phyloP scores from a whole-genome alignment of 2,797 vertebrate genomes.

The Vipera ursinii region DNA sequence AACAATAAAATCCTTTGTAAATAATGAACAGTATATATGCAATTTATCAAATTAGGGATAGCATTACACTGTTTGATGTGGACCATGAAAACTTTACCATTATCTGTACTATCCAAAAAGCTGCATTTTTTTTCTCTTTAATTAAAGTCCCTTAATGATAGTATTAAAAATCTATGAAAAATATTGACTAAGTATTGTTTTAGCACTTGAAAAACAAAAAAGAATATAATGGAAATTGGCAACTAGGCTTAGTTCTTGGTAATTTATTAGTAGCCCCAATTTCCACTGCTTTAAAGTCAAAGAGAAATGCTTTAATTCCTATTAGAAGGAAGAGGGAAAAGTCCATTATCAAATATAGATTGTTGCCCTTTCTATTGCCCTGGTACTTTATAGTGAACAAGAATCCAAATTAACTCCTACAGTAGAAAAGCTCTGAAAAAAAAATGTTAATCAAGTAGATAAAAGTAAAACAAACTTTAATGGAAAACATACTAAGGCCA shows the following conservation, averaged over 20 bases:
- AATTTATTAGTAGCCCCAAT: accelerated
- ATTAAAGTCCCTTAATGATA: neutral
- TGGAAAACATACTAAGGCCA: neutral
- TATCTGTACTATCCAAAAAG: slow-evolving; percentile 6
- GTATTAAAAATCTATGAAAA: neutral
- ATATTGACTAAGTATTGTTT: neutral
- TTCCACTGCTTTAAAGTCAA: neutral
- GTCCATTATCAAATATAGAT: slow-evolving; percentile 47
- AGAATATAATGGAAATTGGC: neutral
- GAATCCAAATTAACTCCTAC: neutral
- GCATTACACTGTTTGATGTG: slow-evolving; percentile 4
- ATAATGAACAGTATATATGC: slow-evolving; percentile 33
- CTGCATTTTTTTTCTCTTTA: neutral
- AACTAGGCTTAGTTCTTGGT: accelerated
- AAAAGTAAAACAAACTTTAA: neutral
- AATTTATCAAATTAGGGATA: slow-evolving; percentile 28
- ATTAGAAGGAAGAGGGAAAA: slow-evolving; percentile 44
- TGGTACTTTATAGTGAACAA: neutral
- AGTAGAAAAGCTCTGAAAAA: neutral
- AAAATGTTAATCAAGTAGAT: neutral
- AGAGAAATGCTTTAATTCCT: neutral
- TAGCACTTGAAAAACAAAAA: neutral
- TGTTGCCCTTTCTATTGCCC: slow-evolving; percentile 27
- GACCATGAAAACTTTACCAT: slow-evolving; percentile 21
- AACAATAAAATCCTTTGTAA: slow-evolving; percentile 18